Evolutionary conservation across 2,113 vertebrate species (phyloP).

Genomic region (Vidua chalybeata): DNA sequence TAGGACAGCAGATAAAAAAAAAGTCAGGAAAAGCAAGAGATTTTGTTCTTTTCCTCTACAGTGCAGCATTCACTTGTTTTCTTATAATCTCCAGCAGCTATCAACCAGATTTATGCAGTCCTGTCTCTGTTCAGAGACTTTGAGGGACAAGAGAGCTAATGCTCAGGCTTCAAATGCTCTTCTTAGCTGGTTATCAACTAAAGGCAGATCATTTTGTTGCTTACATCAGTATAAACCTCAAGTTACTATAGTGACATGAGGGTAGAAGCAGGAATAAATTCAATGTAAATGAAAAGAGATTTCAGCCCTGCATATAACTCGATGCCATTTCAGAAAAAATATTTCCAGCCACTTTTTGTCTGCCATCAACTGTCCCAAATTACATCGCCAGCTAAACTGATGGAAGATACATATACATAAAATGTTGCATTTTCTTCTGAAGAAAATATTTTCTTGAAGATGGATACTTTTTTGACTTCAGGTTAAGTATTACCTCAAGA

Average conservation of each 20-base stretch:
- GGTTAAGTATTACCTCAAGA: not conserved
- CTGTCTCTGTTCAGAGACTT: not conserved
- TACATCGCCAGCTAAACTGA: not conserved
- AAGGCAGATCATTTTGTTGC: not conserved
- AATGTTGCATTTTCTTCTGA: not conserved
- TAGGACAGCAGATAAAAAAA: not conserved
- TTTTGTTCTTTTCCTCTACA: not conserved
- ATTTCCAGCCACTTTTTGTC: not conserved
- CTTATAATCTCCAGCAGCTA: not conserved
- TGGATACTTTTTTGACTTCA: not conserved
- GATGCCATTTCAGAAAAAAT: not conserved
- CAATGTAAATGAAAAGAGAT: not conserved
- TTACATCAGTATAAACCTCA: not conserved
- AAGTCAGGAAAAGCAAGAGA: not conserved
- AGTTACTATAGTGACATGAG: not conserved
- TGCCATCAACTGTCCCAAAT: not conserved
- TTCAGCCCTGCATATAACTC: not conserved
- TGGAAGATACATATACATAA: not conserved
- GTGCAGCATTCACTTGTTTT: conserved; percentile 3
- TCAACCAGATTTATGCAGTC: not conserved
- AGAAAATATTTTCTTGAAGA: not conserved
- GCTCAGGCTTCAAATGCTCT: not conserved
- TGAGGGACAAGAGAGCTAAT: not conserved
- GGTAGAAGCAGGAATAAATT: not conserved
- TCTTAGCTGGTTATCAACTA: not conserved